These are phyloP conservation scores for Callionymus lyra DNA, from an alignment of 2,113 vertebrate genomes.

Conservation along the genomic window DNA sequence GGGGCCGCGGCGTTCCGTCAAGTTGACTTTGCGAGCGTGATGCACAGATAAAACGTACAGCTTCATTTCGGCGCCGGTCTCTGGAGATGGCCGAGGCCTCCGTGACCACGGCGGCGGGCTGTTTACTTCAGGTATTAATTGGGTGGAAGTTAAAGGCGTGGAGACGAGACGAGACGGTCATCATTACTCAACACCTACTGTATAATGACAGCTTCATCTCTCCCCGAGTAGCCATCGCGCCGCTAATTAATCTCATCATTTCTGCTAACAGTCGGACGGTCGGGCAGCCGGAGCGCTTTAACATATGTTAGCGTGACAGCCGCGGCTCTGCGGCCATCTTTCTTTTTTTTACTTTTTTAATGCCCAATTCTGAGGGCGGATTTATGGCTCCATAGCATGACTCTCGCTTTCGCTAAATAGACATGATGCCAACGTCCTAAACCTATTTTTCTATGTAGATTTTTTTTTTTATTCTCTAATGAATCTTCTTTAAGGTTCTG, in stretches of 20 bases:
- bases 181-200: conserved; percentile 62
- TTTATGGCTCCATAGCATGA: too few species aligned
- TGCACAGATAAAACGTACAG: conserved; percentile 63
- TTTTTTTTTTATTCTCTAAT: too few species aligned
- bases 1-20: conserved; percentile 62
- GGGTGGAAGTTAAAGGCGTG: conserved; percentile 55
- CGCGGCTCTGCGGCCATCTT: conserved; percentile 17
- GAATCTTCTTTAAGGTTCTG: too few species aligned
- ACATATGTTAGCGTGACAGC: conserved; percentile 45
- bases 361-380: not conserved
- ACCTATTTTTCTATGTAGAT: too few species aligned
- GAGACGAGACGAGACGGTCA: conserved; percentile 41
- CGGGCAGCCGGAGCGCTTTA: conserved; percentile 48
- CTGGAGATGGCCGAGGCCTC: conserved; percentile 50
- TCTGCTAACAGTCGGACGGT: conserved; percentile 48
- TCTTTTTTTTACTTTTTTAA: conserved; percentile 8
- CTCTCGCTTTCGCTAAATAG: too few species aligned
- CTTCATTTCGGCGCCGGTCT: conserved; percentile 61
- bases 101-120: conserved; percentile 38
- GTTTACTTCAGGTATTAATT: conserved; percentile 64
- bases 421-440: too few species aligned
- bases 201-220: conserved; percentile 61
- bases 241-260: conserved; percentile 63
- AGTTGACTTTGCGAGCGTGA: conserved; percentile 66
- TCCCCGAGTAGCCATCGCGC: conserved; percentile 53